phyloP scores from a whole-genome alignment of 2,797 vertebrate genomes.

The Channallabes apus region DNA sequence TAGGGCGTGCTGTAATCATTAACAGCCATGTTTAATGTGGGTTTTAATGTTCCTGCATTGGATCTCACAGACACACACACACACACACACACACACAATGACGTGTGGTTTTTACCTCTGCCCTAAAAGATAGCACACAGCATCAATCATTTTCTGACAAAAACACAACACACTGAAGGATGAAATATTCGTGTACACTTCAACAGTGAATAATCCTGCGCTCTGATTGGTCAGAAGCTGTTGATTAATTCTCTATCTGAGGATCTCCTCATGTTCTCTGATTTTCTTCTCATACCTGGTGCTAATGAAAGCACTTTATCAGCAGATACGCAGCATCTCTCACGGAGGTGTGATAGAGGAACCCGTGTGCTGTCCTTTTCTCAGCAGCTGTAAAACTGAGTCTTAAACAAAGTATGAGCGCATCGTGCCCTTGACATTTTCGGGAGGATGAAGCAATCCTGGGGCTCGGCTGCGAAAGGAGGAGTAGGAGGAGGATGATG shows the following conservation, averaged over 20 bases:
- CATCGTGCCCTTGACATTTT: slow-evolving; percentile 67
- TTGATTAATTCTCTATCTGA: background rate
- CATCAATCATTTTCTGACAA: background rate
- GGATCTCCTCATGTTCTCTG: background rate
- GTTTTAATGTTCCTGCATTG: background rate
- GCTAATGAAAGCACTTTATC: too few species aligned
- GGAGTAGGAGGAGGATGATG: background rate
- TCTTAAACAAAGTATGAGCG: background rate
- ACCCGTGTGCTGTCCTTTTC: background rate
- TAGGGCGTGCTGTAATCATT: slow-evolving; percentile 8
- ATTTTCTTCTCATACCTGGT: background rate
- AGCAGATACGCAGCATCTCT: background rate
- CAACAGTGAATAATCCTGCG: background rate
- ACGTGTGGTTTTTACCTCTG: background rate
- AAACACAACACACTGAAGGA: background rate
- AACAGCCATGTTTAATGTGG: background rate
- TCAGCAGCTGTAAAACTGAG: background rate
- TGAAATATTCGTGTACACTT: too few species aligned
- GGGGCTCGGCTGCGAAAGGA: background rate
- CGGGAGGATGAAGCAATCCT: slow-evolving; percentile 53
- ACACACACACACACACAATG: background rate
- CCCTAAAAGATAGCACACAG: background rate
- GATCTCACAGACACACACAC: background rate
- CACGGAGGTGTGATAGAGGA: background rate
- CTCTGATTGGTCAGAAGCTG: background rate